Evolutionary conservation across 2,113 vertebrate species (phyloP).

Genomic region (Dermatemys mawii): DNA sequence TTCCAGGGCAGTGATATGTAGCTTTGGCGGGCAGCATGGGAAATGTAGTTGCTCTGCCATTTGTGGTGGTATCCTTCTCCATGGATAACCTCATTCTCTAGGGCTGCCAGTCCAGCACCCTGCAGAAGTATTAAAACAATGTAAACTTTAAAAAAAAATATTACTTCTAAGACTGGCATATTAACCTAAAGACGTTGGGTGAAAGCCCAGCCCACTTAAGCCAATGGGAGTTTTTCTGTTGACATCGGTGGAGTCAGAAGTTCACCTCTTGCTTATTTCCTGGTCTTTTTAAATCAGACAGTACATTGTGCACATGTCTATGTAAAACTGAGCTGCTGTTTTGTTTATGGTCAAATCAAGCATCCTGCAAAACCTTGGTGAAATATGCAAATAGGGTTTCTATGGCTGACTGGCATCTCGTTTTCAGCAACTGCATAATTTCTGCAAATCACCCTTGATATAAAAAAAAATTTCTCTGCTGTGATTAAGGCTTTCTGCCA

Average conservation of each 20-base stretch:
- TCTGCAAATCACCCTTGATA: background rate
- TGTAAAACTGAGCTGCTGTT: conserved; percentile 2
- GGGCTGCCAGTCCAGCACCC: background rate
- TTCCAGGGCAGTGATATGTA: background rate
- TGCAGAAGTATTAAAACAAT: background rate
- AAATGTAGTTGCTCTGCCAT: background rate
- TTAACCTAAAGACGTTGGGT: background rate
- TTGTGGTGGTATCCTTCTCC: background rate
- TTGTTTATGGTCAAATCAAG: background rate
- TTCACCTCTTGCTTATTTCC: background rate
- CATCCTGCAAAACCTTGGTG: background rate
- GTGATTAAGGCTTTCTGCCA: background rate
- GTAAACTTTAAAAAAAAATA: background rate
- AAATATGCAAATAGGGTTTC: background rate
- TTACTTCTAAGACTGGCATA: background rate
- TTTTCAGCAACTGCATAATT: background rate
- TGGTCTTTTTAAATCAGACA: background rate
- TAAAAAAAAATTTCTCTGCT: no score
- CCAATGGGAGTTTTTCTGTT: background rate
- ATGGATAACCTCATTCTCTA: background rate
- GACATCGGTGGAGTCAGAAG: background rate
- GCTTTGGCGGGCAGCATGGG: background rate
- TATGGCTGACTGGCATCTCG: background rate
- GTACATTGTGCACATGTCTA: background rate
- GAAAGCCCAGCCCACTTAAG: background rate